Conservation (phyloP, 2,797 vertebrate genomes). For the Eulemur albifrons region DNA sequence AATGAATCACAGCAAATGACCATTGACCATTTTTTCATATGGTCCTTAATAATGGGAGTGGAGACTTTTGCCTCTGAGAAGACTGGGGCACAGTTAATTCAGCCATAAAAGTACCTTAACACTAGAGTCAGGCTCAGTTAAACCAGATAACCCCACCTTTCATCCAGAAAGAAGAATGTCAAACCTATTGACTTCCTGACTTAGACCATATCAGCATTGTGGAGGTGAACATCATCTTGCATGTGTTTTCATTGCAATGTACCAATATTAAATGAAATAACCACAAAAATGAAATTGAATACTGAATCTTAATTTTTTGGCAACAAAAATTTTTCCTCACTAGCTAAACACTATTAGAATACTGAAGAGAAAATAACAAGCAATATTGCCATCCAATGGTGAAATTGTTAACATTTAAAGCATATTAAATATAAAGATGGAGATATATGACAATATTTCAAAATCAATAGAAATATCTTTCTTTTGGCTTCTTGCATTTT, state of each 20-base stretch:
- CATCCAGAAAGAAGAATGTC: not conserved
- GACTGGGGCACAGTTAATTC: not conserved
- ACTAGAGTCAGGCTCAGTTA: not conserved
- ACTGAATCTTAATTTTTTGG: not conserved
- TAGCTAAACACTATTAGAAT: not conserved
- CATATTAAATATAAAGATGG: not conserved
- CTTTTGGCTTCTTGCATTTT: not conserved
- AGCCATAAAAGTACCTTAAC: not conserved
- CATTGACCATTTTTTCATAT: not conserved
- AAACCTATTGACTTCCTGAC: not conserved
- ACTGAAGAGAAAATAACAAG: constrained; percentile 40
- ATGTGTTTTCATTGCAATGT: not conserved
- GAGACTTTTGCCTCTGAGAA: not conserved
- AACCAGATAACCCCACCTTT: not conserved
- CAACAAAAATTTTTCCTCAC: not conserved
- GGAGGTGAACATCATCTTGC: not conserved
- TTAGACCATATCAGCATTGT: not conserved
- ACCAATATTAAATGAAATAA: not conserved
- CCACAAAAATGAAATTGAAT: not conserved
- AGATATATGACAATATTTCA: not conserved
- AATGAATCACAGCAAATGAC: not conserved
- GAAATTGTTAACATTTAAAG: constrained; percentile 42
- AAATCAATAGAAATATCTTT: not conserved
- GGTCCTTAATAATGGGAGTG: not conserved
- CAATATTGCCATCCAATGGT: constrained; percentile 64